These are phyloP conservation scores for Artibeus jamaicensis DNA, from an alignment of 2,797 vertebrate genomes.

Conservation along the genomic window DNA sequence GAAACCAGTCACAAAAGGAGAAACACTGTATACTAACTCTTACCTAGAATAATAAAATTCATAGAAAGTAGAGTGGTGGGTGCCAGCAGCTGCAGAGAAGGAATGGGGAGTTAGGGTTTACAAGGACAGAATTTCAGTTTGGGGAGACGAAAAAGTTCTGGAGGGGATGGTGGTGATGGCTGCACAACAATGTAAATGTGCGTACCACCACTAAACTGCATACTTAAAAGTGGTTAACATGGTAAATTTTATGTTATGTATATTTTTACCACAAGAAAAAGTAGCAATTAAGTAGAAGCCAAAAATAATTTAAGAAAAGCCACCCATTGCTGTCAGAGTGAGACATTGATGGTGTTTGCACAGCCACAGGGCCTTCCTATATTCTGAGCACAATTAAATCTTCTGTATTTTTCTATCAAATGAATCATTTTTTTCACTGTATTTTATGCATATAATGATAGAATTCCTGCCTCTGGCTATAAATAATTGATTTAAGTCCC, in stretches of 20 bases:
- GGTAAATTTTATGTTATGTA: not conserved
- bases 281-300: not conserved
- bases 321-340: not conserved
- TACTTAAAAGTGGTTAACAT: not conserved
- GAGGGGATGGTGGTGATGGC: not conserved
- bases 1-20: not conserved
- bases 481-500: not conserved
- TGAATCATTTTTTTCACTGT: not conserved
- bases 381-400: not conserved
- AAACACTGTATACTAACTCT: no score
- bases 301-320: not conserved
- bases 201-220: not conserved
- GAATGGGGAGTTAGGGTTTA: not conserved
- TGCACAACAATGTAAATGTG: not conserved
- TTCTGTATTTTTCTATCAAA: not conserved
- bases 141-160: not conserved
- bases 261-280: not conserved
- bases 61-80: not conserved
- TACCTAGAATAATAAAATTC: not conserved
- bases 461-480: not conserved
- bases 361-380: not conserved
- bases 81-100: accelerated
- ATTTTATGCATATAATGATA: not conserved
- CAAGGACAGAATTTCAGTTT: not conserved
- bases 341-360: no score